Percentiles rank a stretch among this genome's conserved stretches.
Conservation (phyloP, 2,888 invertebrate genomes). For the Willowsia nigromaculata region DNA sequence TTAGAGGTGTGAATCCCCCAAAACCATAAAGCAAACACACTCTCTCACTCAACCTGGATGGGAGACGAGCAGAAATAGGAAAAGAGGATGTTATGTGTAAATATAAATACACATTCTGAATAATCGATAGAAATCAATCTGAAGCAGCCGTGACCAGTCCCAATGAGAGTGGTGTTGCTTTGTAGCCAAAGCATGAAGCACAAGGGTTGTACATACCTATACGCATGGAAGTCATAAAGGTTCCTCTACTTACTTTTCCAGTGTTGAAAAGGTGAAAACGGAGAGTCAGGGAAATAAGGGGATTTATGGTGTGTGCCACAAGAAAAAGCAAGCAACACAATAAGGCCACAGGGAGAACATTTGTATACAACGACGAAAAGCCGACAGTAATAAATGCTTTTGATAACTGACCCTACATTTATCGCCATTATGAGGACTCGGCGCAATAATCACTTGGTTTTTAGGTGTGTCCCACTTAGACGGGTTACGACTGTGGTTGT, state of each 20-base stretch:
- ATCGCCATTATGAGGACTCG: slow-evolving; percentile 34
- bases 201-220: neutral
- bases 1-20: slow-evolving; percentile 67
- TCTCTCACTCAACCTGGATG: neutral
- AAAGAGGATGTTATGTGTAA: slow-evolving; percentile 12
- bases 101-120: slow-evolving; percentile 37
- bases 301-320: slow-evolving; percentile 22
- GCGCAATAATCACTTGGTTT: slow-evolving; percentile 59
- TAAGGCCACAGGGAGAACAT: neutral
- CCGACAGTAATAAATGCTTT: slow-evolving; percentile 51
- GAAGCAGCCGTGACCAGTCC: slow-evolving; percentile 69
- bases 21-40: slow-evolving; percentile 59
- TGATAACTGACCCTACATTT: slow-evolving; percentile 66
- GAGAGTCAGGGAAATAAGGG: neutral
- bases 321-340: slow-evolving; percentile 25
- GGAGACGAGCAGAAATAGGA: slow-evolving; percentile 28
- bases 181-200: slow-evolving; percentile 5
- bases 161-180: slow-evolving; percentile 46
- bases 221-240: neutral
- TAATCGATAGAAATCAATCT: slow-evolving; percentile 68
- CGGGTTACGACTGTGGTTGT: too few species aligned
- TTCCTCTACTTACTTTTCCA: neutral
- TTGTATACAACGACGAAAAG: neutral
- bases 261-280: neutral
- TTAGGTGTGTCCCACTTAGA: slow-evolving; percentile 34